A percentile compares a stretch with the other conserved stretches of the same genome.
Conservation (phyloP, 2,888 invertebrate species). For the Tiliacea citrago region DNA sequence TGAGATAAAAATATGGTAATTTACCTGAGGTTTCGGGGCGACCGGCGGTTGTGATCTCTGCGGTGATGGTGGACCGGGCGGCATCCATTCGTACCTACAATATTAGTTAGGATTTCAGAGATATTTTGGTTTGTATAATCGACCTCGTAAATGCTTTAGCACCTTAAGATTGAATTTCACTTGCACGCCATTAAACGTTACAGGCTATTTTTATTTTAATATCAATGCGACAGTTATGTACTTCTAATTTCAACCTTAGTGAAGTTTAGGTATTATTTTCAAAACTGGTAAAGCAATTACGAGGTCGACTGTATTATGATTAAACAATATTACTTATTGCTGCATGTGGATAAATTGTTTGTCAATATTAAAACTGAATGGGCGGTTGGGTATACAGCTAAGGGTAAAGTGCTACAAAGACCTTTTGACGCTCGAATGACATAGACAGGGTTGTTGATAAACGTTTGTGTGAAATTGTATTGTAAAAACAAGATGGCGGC, state of each 20-base stretch:
- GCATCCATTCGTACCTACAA: constrained; percentile 86
- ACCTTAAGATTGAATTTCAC: background rate
- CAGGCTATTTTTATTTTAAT: background rate
- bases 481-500: background rate
- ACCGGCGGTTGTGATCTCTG: constrained; percentile 90
- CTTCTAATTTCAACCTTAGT: background rate
- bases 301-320: background rate
- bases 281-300: background rate
- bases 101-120: background rate
- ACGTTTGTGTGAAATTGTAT: background rate
- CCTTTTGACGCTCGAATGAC: background rate
- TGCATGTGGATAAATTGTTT: background rate
- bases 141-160: background rate
- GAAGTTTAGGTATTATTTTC: background rate
- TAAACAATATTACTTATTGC: background rate
- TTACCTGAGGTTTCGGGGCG: constrained; percentile 90
- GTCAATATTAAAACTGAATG: background rate
- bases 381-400: background rate
- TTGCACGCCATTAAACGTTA: background rate
- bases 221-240: background rate
- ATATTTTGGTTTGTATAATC: background rate
- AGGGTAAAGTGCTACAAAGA: background rate
- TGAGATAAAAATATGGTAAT: background rate
- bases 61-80: constrained; percentile 88
- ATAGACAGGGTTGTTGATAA: background rate